Evolutionary conservation across 2,113 vertebrate genomes (phyloP).

Genomic region (Melanocharis versteri): DNA sequence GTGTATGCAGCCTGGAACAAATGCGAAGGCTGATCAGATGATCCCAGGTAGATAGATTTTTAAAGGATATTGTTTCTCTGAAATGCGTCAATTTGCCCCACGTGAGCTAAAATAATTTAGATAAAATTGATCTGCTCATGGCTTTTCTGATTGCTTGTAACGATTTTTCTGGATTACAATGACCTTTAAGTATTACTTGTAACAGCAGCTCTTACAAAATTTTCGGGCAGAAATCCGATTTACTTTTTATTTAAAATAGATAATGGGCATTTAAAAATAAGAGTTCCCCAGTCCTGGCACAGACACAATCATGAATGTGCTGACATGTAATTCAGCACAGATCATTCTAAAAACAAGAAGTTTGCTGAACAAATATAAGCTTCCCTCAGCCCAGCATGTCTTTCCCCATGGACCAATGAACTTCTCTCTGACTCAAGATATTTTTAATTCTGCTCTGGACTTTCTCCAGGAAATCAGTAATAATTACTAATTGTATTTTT

Average conservation of each 20-base stretch:
- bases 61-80: neutral
- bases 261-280: neutral
- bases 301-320: neutral
- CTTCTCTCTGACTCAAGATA: slow-evolving; percentile 76
- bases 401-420: slow-evolving; percentile 77
- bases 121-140: neutral
- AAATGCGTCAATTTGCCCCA: neutral
- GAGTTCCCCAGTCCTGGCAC: neutral
- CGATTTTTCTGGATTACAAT: neutral
- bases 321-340: neutral
- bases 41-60: neutral
- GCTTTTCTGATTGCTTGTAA: slow-evolving; percentile 1
- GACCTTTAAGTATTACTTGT: neutral
- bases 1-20: neutral
- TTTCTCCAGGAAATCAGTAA: slow-evolving; percentile 96
- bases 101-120: neutral
- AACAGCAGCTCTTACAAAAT: neutral
- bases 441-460: slow-evolving; percentile 89
- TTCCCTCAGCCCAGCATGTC: slow-evolving; percentile 9
- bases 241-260: slow-evolving; percentile 17
- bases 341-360: slow-evolving; percentile 47
- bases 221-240: neutral
- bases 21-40: neutral
- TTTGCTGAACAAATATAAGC: slow-evolving; percentile 50
- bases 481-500: slow-evolving; percentile 98